Base-by-base conservation (phyloP, 2,797 vertebrate species). In the Champsocephalus gunnari region DNA sequence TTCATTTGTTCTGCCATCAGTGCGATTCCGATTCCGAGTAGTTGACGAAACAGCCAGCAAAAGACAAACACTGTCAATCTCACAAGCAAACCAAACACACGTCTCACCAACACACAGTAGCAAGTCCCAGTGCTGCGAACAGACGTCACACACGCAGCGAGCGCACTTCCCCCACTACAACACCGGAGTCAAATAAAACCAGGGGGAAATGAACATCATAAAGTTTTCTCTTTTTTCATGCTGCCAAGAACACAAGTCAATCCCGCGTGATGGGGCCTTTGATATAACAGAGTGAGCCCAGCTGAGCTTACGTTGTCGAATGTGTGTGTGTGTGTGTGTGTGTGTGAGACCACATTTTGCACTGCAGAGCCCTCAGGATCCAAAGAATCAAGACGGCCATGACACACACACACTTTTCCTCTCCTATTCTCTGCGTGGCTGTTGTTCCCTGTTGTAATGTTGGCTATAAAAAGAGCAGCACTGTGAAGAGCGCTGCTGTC, bases 221-320 rank as follows among this genome's bases (percentile, higher is more conserved):
- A 89, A 83, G 66, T 64, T 86, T 79, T 79, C 72, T 65, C 53
- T 89, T 73, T 82, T 88, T 86, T 74, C 74, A 82, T 75, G 55
- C 79, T 86, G 84, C 83, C 82, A 89, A 88, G 79, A 88, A 86
- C 71, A 85, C 89, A 89, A 83, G 84, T 86, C 78, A 82, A 72
- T 85, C 81, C 79, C 56, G 24, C 38, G 17, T 79, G 66, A 65
- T 55, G 67, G 48, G 75, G 56, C 75, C 79, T 94, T 93, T 92
- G 79, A 92, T 89, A 79, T 66, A 24, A 80, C 63, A 78, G 63
- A 70, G 62, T 60, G 57, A 84, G 73, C 65, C 61, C 54, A 63
- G 70, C 21, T 21, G 21, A 21, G 21, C 3, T 66, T 75, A 73
- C 13, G 12, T 77, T 82, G 79, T 89, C 67, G 82, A 81, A 82